Evolutionary conservation across 2,797 vertebrate species (phyloP).

Genomic region (Anas flavirostris): DNA sequence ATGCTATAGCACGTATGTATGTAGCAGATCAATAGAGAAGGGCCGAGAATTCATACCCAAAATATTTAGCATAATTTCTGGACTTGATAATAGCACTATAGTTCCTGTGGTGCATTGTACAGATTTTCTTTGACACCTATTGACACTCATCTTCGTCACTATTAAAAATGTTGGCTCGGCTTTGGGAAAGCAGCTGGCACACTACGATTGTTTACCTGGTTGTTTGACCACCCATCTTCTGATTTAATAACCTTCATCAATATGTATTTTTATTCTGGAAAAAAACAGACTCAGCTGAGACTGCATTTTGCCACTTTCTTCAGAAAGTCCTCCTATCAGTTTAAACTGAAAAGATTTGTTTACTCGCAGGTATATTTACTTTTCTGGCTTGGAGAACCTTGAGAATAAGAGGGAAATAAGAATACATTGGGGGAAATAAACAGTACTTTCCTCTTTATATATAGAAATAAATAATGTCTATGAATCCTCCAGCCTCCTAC

Average conservation of each 20-base stretch:
- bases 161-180: neutral
- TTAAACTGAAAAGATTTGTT: conserved; percentile 18
- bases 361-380: conserved; percentile 31
- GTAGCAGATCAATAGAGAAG: neutral
- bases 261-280: neutral
- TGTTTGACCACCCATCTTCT: neutral
- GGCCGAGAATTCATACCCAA: neutral
- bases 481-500: conserved; percentile 38
- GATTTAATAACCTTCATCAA: neutral
- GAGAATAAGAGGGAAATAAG: conserved; percentile 20
- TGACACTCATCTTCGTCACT: neutral
- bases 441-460: conserved; percentile 3
- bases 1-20: neutral
- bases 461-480: conserved; percentile 49
- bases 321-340: neutral
- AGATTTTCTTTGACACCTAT: neutral
- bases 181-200: neutral
- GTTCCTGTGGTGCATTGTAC: neutral
- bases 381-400: neutral
- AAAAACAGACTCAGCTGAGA: neutral
- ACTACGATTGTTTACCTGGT: neutral
- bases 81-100: neutral
- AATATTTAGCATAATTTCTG: neutral
- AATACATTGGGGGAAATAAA: conserved; percentile 41
- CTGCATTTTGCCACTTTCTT: neutral